Conservation (phyloP, 2,113 vertebrate species). For the Argyrosomus japonicus region DNA sequence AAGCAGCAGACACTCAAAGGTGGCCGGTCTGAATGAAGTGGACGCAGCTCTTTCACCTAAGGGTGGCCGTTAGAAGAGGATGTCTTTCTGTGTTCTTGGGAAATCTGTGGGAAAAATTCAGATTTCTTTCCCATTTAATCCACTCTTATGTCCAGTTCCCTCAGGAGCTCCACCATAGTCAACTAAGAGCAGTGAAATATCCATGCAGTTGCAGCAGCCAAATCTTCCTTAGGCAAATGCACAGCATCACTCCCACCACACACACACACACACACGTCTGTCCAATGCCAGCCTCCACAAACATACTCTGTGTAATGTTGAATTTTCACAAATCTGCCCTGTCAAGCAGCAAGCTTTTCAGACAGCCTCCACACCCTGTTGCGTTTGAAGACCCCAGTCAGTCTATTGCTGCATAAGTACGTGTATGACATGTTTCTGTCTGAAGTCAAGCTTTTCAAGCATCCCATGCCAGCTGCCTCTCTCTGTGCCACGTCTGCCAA, state of each 20-base stretch:
- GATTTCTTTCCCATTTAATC: slow-evolving; percentile 52
- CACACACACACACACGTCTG: slow-evolving; percentile 8
- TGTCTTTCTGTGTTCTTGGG: slow-evolving; percentile 55
- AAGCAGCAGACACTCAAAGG: slow-evolving; percentile 55
- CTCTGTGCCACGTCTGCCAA: slow-evolving; percentile 48
- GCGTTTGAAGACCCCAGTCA: slow-evolving; percentile 59
- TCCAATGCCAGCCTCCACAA: slow-evolving; percentile 54
- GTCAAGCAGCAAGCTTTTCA: slow-evolving; percentile 57
- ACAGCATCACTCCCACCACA: slow-evolving; percentile 32
- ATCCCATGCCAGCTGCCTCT: slow-evolving; percentile 42
- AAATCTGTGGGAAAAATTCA: slow-evolving; percentile 34
- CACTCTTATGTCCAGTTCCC: slow-evolving; percentile 53
- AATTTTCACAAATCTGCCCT: slow-evolving; percentile 66
- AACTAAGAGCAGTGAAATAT: slow-evolving; percentile 69
- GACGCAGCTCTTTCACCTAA: slow-evolving; percentile 36
- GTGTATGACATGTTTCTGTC: slow-evolving; percentile 60
- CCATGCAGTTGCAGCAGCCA: slow-evolving; percentile 65
- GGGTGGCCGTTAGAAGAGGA: slow-evolving; percentile 42
- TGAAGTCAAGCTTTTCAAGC: slow-evolving; percentile 57
- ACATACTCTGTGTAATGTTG: slow-evolving; percentile 62
- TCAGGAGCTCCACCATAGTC: slow-evolving; percentile 52
- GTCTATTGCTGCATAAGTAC: slow-evolving; percentile 55
- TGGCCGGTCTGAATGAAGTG: slow-evolving; percentile 47
- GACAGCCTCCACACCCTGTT: slow-evolving; percentile 54
- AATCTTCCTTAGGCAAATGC: slow-evolving; percentile 65